A percentile compares a stretch with the other conserved stretches of the same genome.
phyloP scores from a whole-genome alignment of 1,140 invertebrate species.

The Pseudomyrmex concolor region DNA sequence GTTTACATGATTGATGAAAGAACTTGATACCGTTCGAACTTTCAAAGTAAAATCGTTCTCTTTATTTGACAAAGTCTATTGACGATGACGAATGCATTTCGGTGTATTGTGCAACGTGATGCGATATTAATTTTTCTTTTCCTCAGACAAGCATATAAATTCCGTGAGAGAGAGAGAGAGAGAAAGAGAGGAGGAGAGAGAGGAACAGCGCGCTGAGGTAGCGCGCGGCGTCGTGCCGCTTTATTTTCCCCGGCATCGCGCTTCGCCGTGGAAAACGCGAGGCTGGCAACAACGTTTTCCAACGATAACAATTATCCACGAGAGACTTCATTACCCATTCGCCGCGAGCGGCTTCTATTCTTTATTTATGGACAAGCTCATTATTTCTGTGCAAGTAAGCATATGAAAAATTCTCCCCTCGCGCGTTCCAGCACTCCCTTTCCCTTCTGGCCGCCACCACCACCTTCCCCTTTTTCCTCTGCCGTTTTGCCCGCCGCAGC shows the following conservation, averaged over 20 bases:
- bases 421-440: conserved; percentile 63
- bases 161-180: conserved; percentile 30
- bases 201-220: conserved; percentile 24
- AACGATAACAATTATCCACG: conserved; percentile 82
- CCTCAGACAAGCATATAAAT: conserved; percentile 23
- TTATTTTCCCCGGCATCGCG: conserved; percentile 64
- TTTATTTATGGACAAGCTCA: conserved; percentile 85
- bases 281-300: conserved; percentile 74
- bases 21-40: neutral
- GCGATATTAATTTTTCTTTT: conserved; percentile 54
- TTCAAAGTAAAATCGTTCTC: neutral
- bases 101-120: neutral
- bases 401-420: conserved; percentile 83
- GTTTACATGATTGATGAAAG: neutral
- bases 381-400: conserved; percentile 85
- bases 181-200: neutral
- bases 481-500: conserved; percentile 37
- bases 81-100: conserved; percentile 13
- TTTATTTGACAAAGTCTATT: neutral
- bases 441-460: conserved; percentile 55
- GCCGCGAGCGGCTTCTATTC: conserved; percentile 80
- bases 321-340: conserved; percentile 84
- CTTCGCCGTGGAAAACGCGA: conserved; percentile 72
- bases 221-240: conserved; percentile 38
- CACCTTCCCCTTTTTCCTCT: conserved; percentile 36